Evolutionary conservation across 2,113 vertebrate genomes (phyloP), one percentile per base, ranked within the genome.

Genomic region (Peromyscus leucopus): DNA sequence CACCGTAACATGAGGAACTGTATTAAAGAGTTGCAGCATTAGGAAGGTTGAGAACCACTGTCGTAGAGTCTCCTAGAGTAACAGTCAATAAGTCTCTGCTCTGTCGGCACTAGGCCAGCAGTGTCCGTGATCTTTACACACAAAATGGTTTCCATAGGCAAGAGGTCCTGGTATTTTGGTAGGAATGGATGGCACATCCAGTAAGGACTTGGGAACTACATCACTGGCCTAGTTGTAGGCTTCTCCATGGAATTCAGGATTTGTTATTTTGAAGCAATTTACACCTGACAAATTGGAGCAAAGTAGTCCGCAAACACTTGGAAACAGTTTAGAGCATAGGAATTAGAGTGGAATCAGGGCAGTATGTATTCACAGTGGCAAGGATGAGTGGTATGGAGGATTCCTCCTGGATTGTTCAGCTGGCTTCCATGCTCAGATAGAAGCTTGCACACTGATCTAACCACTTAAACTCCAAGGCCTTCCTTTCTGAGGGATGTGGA

Each of bases 201-300:
- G 89, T 95, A 67, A 93, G 96, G 96, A 69, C 93, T 94, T 95
- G 96, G 94, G 97, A 97, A 69, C 95, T 96, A 95, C n/a, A 69
- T 63, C 86, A 42, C 94, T 96, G 96, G 93, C 93, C 95, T 98
- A 67, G 65, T 97, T 92, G 59, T 87, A 92, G 92, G 69, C 82
- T 97, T 85, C 33, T 48, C 46, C 94, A 78, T 96, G 95, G 96
- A 97, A 96, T 80, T 82, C 1, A 13, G 85, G 94, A 89, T 95
- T 55, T 21, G 84, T 95, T 61, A 96, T 96, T 90, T 88, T 8
- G 95, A 95, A 86, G 93, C 82, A 13, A 48, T 89, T 65, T 16
- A 92, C 10, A 12, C 96, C 94, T 96, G 95, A 96, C 95, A 94
- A 91, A 96, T 97, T 46, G 10, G 83, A 96, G 94, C 94, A 88